Evolutionary conservation across 1,140 invertebrate genomes (phyloP), one percentile per base, ranked within the genome.

Genomic region (Drosophila arizonae): DNA sequence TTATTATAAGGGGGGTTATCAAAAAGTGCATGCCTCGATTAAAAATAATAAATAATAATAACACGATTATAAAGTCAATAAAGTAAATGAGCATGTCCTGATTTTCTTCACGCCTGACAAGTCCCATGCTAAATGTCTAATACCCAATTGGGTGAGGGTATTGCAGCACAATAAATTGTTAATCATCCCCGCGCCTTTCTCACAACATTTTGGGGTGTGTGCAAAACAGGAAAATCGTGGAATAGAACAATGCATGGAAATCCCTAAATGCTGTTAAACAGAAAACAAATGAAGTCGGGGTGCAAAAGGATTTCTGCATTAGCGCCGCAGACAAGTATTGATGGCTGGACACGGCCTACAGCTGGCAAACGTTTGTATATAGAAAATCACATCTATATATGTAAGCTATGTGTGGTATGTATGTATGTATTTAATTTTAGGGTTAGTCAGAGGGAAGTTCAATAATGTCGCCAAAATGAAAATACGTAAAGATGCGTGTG

Each of bases 201-300:
- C 36, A 21, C 54, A 48, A n/a, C 56, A 50, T 64, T 67, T 61
- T 55, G 67, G 82, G 80, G 82, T 82, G 82, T 50, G 30, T 50
- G 64, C 78, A 75, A 86, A 86, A 88, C 81, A 72, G 74, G 69
- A 76, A 46, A 46, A 76, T 72, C 69, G 74, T 72, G 73, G 69
- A 72, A 72, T 64, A 70, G 66, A 74, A 87, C 79, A 87, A 87
- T 87, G 79, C 80, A 69, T 72, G 79, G 65, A 88, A 88, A 88
- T 88, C 85, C 84, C 80, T 88, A 88, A 88, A 88, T 88, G 85
- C 74, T 88, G 84, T 88, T 88, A 88, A 88, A 88, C 84, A 88
- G 74, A 88, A 88, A 88, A 88, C 77, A 88, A 88, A 88, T 88
- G 84, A 88, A 88, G 73, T 84, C 76, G 70, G 61, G 62, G 72